Percentiles rank a stretch among this genome's conserved stretches.
Conservation (phyloP, 2,113 vertebrate species). For the Bolborhynchus lineola region DNA sequence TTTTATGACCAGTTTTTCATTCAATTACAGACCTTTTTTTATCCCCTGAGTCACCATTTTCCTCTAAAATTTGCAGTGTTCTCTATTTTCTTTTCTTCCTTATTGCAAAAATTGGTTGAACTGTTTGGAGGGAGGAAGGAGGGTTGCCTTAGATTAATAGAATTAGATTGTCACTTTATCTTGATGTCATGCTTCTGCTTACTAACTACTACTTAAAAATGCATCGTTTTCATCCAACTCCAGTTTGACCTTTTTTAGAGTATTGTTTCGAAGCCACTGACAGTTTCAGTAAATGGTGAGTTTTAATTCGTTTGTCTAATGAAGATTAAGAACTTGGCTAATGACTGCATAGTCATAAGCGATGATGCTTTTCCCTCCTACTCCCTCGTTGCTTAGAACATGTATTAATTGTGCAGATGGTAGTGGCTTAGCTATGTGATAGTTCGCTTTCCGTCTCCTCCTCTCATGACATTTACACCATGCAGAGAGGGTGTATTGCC, state of each 20-base stretch:
- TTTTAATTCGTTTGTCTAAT: slow-evolving; percentile 38
- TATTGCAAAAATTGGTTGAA: not conserved
- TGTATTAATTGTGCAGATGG: slow-evolving; percentile 54
- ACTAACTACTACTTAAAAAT: not conserved
- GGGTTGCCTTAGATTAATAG: not conserved
- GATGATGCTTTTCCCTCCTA: slow-evolving; percentile 53
- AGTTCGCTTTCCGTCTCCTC: slow-evolving; percentile 18
- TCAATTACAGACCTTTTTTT: not conserved
- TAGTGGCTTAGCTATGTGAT: slow-evolving; percentile 22
- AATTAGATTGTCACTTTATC: not conserved
- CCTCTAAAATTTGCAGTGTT: not conserved
- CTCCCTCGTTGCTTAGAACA: slow-evolving; percentile 14
- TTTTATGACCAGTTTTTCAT: not conserved
- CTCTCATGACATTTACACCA: slow-evolving; percentile 41
- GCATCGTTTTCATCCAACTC: not conserved
- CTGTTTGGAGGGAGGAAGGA: not conserved
- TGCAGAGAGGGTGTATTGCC: slow-evolving; percentile 22
- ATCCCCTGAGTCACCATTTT: not conserved
- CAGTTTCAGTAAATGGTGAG: slow-evolving; percentile 5
- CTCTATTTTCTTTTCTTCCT: not conserved
- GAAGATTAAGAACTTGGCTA: slow-evolving; percentile 29
- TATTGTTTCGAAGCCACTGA: slow-evolving; percentile 8
- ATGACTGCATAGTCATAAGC: slow-evolving; percentile 53
- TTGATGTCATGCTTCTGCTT: not conserved
- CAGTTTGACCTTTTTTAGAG: not conserved